These are phyloP conservation scores for Pygocentrus nattereri DNA, from an alignment of 2,797 vertebrate genomes.

Conservation along the genomic window DNA sequence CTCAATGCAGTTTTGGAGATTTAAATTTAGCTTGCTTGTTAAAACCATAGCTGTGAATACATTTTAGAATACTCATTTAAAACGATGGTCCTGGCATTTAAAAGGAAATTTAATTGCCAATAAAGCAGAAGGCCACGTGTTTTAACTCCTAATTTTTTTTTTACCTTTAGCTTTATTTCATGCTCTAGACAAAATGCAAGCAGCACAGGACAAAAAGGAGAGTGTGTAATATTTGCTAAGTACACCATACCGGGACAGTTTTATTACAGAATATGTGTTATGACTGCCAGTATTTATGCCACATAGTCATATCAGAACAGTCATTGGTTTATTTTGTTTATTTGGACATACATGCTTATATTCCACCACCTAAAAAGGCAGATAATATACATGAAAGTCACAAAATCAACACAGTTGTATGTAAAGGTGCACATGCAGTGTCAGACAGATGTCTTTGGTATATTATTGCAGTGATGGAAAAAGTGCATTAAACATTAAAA, in stretches of 20 bases:
- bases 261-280: not conserved
- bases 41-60: not conserved
- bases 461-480: not conserved
- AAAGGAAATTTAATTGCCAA: slow-evolving; percentile 30
- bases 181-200: not conserved
- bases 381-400: not conserved
- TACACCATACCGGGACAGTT: not conserved
- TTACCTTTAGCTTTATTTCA: slow-evolving; percentile 15
- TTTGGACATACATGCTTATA: not conserved
- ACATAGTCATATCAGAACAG: not conserved
- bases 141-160: slow-evolving; percentile 35
- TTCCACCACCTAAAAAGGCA: not conserved
- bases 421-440: not conserved
- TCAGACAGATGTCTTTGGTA: not conserved
- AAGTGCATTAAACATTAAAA: not conserved
- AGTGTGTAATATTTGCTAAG: not conserved
- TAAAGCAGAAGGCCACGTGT: slow-evolving; percentile 38
- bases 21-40: not conserved
- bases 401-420: not conserved
- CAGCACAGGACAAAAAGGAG: not conserved
- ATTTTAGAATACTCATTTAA: slow-evolving; percentile 38
- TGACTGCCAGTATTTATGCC: not conserved
- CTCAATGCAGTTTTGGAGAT: not conserved
- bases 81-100: slow-evolving; percentile 41
- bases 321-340: no score